These are phyloP conservation scores for Rhynchophorus ferrugineus DNA, from an alignment of 1,140 invertebrate genomes.

Conservation along the genomic window DNA sequence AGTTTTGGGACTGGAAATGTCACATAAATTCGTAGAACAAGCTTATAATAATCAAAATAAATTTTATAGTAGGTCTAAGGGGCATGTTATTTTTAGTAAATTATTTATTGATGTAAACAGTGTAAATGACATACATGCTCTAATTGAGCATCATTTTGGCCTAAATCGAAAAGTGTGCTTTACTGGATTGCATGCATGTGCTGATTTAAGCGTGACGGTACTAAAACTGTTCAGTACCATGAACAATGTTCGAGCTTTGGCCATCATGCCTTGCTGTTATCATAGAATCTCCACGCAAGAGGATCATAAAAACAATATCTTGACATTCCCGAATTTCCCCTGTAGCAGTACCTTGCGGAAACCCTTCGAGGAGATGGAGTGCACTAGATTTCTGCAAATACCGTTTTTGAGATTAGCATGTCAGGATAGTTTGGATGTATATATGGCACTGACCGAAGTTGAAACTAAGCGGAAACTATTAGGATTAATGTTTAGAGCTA, in stretches of 20 bases:
- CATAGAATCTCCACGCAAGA: constrained; percentile 44
- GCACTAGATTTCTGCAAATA: constrained; percentile 44
- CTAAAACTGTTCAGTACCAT: constrained; percentile 63
- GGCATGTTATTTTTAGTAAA: constrained; percentile 50
- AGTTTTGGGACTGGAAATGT: constrained; percentile 68
- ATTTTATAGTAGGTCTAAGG: constrained; percentile 45
- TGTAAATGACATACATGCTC: constrained; percentile 40
- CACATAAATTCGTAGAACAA: constrained; percentile 50
- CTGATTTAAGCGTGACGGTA: constrained; percentile 67
- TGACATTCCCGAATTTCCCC: constrained; percentile 59
- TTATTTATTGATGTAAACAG: constrained; percentile 49
- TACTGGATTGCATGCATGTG: constrained; percentile 75
- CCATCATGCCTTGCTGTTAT: constrained; percentile 81
- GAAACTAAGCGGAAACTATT: constrained; percentile 47
- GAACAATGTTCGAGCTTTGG: constrained; percentile 49
- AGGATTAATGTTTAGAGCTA: constrained; percentile 51
- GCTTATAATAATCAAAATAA: constrained; percentile 55
- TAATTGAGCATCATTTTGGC: constrained; percentile 39
- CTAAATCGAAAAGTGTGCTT: constrained; percentile 43
- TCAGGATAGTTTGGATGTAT: constrained; percentile 45
- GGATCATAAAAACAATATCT: constrained; percentile 26
- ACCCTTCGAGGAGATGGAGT: constrained; percentile 34
- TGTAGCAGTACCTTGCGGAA: constrained; percentile 45
- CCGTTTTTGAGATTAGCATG: constrained; percentile 62
- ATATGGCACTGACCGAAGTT: constrained; percentile 39